Evolutionary conservation across 1,140 invertebrate genomes (phyloP), one percentile per base, ranked within the genome.

Genomic region (Penaeus indicus): DNA sequence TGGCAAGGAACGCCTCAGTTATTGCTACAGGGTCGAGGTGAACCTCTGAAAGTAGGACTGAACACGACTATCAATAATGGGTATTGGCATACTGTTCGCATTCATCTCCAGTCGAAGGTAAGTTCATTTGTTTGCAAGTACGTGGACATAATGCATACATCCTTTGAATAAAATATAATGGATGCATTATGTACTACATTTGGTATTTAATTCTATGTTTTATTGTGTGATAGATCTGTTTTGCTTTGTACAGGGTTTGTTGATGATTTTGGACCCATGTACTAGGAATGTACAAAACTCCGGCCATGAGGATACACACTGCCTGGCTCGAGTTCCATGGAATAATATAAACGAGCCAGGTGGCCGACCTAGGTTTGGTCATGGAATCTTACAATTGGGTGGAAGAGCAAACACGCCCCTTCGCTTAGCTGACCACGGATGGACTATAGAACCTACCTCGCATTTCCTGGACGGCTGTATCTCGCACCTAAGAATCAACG

Each of bases 401-500:
- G 85, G 85, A 3, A 60, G 80, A 64, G 85, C 85, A 10, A 78
- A 82, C 79, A 32, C 64, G 27, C 47, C 85, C 21, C 78, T 79
- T 4, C 64, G 47, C 32, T 27, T 77, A 16, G 78, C 38, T 42
- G 25, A 69, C 64, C 85, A 87, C 25, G 77, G 85, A 19, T 87
- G 85, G 85, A 69, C 19, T 22, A 60, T 67, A n/a, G 62, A 78
- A 32, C 79, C 79, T 27, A 81, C 78, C 16, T 47, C 85, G 54
- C 62, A 67, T n/a, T 64, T n/a, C 10, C 64, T 87, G 25, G 79
- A 72, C 38, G 85, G 85, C 42, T 87, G 85, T 38, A 18, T 87
- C 62, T 87, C 85, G 32, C 85, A 87, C 62, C 85, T 87, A 21
- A 87, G 42, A 32, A 21, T 87, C 63, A 82, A 87, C 64, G 42